Base-by-base conservation (phyloP, 1,140 invertebrate genomes). In the Ceratoteleas bidentatus region DNA sequence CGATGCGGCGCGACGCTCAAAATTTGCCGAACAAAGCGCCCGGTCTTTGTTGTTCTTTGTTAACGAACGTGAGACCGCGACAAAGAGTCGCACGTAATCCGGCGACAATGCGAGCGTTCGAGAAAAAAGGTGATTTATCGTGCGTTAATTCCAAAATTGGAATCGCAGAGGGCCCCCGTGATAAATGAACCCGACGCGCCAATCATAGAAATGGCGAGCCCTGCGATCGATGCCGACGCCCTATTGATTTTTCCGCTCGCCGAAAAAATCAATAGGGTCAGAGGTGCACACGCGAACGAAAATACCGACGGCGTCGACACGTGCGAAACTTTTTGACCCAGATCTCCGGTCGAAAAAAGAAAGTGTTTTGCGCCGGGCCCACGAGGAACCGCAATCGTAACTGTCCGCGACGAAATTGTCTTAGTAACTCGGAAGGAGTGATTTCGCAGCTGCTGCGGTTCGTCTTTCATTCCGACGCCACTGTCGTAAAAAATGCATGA, bases 101-200 rank as follows among this genome's bases (percentile, higher is more conserved):
- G 11, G 11, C 33, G n/a, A 38, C 16, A 61, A 61, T 49, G 49
- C 10, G 13, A 34, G 40, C 13, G 62, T 16, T 52, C 1, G n/a
- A n/a, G 13, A 57, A 52, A 43, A 57, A 49, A 47, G 36, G 43
- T 77, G 75, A 78, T 78, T 69, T 69, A 77, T 77, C 15, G 43
- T 45, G 3, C 1, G 14, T 15, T 77, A 62, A 69, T 62, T 8
- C 50, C 57, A 5, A 69, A 60, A 65, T 75, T 38, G 33, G 57
- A 72, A 40, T 40, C 54, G 38, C 69, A 64, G 54, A 68, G 50
- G 57, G 57, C 74, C 74, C 74, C 57, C 58, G 4, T 77, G 56
- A 78, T 69, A 65, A 70, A 69, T 70, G 43, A 65, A 65, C 36
- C 54, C 36, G 58, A 52, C 65, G 36, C 38, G 32, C 60, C 65